These are phyloP conservation scores for Drosophila repleta DNA, from an alignment of 1,140 invertebrate genomes.

Conservation along the genomic window DNA sequence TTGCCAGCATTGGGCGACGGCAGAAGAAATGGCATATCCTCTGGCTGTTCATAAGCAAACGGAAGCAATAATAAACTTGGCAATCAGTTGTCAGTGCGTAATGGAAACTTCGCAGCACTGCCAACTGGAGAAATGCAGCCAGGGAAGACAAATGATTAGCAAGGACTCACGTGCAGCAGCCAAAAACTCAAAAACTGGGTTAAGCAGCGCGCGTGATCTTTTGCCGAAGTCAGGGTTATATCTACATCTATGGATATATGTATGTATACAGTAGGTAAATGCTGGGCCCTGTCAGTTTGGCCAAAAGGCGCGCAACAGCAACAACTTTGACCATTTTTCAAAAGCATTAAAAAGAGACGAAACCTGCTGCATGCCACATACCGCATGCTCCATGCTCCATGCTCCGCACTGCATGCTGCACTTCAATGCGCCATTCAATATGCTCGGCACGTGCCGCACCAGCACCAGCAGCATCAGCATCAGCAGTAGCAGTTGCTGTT, in stretches of 20 bases:
- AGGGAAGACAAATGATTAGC: conserved; percentile 54
- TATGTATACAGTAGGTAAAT: conserved; percentile 20
- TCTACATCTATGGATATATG: conserved; percentile 8
- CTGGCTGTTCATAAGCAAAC: conserved; percentile 54
- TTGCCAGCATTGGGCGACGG: conserved; percentile 28
- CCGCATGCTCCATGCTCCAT: conserved; percentile 20
- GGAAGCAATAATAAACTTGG: conserved; percentile 57
- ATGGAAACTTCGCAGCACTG: conserved; percentile 49
- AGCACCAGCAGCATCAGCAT: conserved; percentile 4
- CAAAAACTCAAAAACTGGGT: conserved; percentile 49
- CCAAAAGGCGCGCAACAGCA: conserved; percentile 31
- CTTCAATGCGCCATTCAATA: conserved; percentile 42
- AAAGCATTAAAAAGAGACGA: conserved; percentile 5
- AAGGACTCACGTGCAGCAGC: conserved; percentile 47
- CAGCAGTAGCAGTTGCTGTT: conserved; percentile 34
- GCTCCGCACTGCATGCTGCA: conserved; percentile 32
- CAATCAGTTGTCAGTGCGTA: conserved; percentile 60
- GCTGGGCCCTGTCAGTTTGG: conserved; percentile 38
- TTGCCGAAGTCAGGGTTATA: conserved; percentile 9
- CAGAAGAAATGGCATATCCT: conserved; percentile 27
- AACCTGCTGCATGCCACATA: conserved; percentile 16
- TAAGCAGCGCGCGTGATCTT: conserved; percentile 50
- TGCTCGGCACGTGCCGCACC: conserved; percentile 43
- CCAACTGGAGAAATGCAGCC: conserved; percentile 38
- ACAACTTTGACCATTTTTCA: conserved; percentile 54